Conservation (phyloP, 2,797 vertebrate species). For the Enteromius radiatus region DNA sequence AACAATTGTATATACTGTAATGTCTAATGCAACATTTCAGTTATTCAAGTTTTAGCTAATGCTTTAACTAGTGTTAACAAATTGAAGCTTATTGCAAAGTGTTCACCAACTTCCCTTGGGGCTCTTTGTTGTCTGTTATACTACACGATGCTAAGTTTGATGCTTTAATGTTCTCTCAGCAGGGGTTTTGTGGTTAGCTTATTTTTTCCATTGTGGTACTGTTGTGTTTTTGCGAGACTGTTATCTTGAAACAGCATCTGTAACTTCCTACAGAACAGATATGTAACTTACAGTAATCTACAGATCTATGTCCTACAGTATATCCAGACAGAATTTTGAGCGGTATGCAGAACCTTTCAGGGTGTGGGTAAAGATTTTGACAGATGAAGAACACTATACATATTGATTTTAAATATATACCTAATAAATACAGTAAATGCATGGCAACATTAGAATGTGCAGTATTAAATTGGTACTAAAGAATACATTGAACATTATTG, state of each 20-base stretch:
- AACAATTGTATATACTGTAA: not conserved
- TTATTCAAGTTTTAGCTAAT: not conserved
- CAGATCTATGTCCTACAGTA: not conserved
- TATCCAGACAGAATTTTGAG: not conserved
- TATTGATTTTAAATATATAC: no score
- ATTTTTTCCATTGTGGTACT: not conserved
- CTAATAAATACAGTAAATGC: not conserved
- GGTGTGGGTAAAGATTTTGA: not conserved
- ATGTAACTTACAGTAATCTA: not conserved
- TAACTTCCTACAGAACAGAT: not conserved
- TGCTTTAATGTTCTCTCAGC: constrained; percentile 24
- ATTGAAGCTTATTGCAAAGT: not conserved
- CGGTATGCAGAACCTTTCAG: not conserved
- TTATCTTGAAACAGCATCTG: constrained; percentile 10
- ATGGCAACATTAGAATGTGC: not conserved
- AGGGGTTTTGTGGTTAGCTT: constrained; percentile 13
- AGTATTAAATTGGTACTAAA: not conserved
- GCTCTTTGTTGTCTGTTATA: not conserved
- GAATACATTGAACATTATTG: not conserved
- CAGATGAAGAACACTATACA: not conserved
- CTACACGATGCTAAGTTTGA: not conserved
- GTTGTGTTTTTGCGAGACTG: constrained; percentile 1
- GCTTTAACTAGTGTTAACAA: not conserved
- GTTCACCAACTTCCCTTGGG: not conserved
- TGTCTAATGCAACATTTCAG: not conserved